Base-by-base conservation (phyloP, 2,797 vertebrate genomes). In the Falco cherrug region DNA sequence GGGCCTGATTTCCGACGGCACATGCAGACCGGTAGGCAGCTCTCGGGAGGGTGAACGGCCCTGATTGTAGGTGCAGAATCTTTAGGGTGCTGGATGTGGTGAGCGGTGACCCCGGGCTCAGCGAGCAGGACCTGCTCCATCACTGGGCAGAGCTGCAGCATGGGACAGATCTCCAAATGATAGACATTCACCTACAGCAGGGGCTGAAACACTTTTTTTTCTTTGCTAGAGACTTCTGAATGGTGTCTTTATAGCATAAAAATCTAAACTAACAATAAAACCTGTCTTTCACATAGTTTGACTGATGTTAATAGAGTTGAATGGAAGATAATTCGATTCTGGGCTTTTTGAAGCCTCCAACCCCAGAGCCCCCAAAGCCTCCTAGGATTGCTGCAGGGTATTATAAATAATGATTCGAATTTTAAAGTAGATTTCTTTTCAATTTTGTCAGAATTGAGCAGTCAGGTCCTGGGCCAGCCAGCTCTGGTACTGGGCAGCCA, bases 91-190 rank as follows among this genome's bases (percentile, higher is more conserved):
- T 61, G 73, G 59, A 37, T 8, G 11, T 3, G 7, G 6, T 54
- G 43, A 67, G 33, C 35, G 28, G 9, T 26, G 16, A 9, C 26
- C 9, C 24, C 39, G 33, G 26, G 17, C 35, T 65, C 47, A 19
- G 53, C 4, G 6, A 28, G 37, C 1, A 19, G 47, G 29, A 68
- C 15, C n/a, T 37, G 14, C 41, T 87, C 74, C 29, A 4, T 41
- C 10, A 2, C 54, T 45, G 56, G 54, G 19, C 75, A 79, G 48
- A 93, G 41, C 43, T 60, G 57, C 43, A 4, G 16, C 33, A 22
- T 0, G 0, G 16, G 15, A 33, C 1, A 1, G 11, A 39, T 13
- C 51, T 61, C 54, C 47, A 37, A 37, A 43, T 1, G 11, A 17
- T 35, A 80, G 48, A 26, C 21, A 26, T 12, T 35, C 21, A 35